These are phyloP conservation scores for Zoanthus sansibaricus DNA, from an alignment of 92 coral and sea anemone genomes.

Conservation along the genomic window DNA sequence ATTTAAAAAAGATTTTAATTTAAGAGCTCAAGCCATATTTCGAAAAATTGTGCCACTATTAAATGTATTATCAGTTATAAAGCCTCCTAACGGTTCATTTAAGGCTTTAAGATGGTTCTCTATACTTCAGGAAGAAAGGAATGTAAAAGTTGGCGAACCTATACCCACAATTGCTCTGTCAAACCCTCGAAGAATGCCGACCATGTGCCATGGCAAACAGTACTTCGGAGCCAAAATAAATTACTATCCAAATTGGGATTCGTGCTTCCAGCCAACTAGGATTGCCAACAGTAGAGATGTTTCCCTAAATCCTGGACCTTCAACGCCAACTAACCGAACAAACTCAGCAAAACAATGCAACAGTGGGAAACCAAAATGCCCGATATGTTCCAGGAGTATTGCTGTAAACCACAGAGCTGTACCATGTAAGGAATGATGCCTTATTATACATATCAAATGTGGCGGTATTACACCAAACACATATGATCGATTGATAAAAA, in stretches of 20 bases:
- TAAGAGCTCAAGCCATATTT: too few relatives aligned
- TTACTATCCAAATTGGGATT: constrained; percentile 36
- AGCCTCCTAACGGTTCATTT: constrained; percentile 9
- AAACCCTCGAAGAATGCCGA: constrained; percentile 19
- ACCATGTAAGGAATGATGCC: constrained; percentile 38
- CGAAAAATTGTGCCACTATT: too few relatives aligned
- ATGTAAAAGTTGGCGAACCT: constrained; percentile 29
- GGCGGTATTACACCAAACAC: constrained; percentile 41
- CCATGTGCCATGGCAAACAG: constrained; percentile 30
- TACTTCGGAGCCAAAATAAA: constrained; percentile 51
- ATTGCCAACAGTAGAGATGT: constrained; percentile 51
- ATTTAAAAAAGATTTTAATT: too few relatives aligned
- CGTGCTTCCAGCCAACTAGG: constrained; percentile 30
- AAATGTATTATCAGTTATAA: not conserved
- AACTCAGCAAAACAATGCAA: not conserved
- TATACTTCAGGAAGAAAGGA: constrained; percentile 34
- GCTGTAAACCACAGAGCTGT: constrained; percentile 62
- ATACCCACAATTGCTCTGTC: not conserved
- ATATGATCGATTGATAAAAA: constrained; percentile 15
- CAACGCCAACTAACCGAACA: not conserved
- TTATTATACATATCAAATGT: constrained; percentile 53
- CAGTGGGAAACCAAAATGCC: constrained; percentile 31
- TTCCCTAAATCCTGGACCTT: constrained; percentile 52
- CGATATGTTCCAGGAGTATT: constrained; percentile 35
- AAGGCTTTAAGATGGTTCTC: constrained; percentile 20